phyloP scores from a whole-genome alignment of 1,140 invertebrate species.

The Leptopilina boulardi region DNA sequence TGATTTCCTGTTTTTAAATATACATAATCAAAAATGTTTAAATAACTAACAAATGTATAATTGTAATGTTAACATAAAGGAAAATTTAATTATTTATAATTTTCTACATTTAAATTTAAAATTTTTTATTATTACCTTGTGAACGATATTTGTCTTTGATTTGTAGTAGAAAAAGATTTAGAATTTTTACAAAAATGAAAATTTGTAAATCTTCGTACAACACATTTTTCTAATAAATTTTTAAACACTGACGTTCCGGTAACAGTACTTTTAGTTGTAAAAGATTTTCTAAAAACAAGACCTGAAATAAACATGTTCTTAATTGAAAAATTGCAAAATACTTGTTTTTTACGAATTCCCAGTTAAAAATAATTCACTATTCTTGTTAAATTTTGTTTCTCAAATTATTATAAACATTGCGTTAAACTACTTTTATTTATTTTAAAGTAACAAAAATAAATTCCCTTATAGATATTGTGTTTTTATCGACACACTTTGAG shows the following conservation, averaged over 20 bases:
- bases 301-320: background rate
- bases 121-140: background rate
- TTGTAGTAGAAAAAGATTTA: background rate
- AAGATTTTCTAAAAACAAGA: background rate
- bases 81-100: too few relatives aligned
- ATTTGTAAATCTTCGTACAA: background rate
- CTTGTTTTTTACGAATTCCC: background rate
- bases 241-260: background rate
- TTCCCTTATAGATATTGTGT: too few relatives aligned
- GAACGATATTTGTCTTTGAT: background rate
- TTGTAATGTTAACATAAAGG: too few relatives aligned
- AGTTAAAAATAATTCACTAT: background rate
- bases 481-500: too few relatives aligned
- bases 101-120: too few relatives aligned
- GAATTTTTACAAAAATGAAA: slow-evolving; percentile 38
- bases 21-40: too few relatives aligned
- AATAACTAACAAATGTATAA: too few relatives aligned
- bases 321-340: background rate
- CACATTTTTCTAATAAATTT: slow-evolving; percentile 1
- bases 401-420: too few relatives aligned
- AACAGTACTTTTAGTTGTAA: background rate
- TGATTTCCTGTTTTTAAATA: too few relatives aligned
- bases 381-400: too few relatives aligned
- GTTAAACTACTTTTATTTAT: too few relatives aligned
- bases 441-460: too few relatives aligned